phyloP scores from a whole-genome alignment of 2,797 vertebrate species.

The Merluccius polli region DNA sequence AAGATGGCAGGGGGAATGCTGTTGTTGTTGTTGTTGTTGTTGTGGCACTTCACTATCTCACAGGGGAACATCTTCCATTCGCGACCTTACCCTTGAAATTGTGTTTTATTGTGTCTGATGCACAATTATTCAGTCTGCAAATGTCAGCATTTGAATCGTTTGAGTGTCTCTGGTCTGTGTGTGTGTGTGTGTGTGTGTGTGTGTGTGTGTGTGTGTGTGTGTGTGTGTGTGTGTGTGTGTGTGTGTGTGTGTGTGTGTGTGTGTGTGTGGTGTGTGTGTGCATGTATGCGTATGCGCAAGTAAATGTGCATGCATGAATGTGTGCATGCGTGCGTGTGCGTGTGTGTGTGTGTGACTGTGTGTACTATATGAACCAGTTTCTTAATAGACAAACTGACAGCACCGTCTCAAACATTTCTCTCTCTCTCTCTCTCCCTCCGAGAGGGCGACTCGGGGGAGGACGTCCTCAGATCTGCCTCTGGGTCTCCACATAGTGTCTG shows the following conservation, averaged over 20 bases:
- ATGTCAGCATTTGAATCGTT: neutral
- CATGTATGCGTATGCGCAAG: neutral
- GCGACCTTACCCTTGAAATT: slow-evolving; percentile 30
- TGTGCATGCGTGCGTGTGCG: neutral
- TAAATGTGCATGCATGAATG: neutral
- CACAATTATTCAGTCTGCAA: slow-evolving; percentile 20
- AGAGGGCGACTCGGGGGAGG: neutral
- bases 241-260: neutral
- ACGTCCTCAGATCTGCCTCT: neutral
- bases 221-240: neutral
- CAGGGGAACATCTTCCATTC: slow-evolving; percentile 54
- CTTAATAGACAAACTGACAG: slow-evolving; percentile 11
- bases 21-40: too few relatives aligned
- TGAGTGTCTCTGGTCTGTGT: slow-evolving; percentile 1
- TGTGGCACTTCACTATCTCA: slow-evolving; percentile 57
- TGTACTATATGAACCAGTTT: neutral
- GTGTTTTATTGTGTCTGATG: slow-evolving; percentile 20
- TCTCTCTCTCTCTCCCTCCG: slow-evolving; percentile 1
- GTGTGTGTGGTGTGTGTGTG: neutral
- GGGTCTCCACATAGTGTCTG: neutral
- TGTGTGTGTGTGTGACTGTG: neutral
- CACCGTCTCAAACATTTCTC: slow-evolving; percentile 27
- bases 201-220: neutral
- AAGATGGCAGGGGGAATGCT: slow-evolving; percentile 44
- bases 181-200: neutral